A percentile compares a stretch with the other conserved stretches of the same genome.
These are phyloP conservation scores for Micoletzkya japonica DNA, from an alignment of 2,888 invertebrate species.

Conservation along the genomic window DNA sequence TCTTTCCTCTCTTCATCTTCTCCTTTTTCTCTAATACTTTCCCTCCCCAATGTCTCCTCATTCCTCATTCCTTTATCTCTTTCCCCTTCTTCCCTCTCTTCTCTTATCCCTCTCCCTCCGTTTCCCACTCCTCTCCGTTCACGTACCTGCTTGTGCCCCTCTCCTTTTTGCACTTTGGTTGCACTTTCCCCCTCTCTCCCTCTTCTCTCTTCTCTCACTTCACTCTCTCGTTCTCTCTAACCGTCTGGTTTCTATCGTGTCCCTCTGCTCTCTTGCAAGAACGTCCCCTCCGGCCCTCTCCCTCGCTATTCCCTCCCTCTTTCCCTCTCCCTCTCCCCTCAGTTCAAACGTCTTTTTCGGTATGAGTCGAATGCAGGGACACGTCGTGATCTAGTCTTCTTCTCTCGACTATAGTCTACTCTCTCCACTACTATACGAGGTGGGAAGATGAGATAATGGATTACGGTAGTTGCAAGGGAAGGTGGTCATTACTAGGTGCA, in stretches of 20 bases:
- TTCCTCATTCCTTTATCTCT: background rate
- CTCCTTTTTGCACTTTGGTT: slow-evolving; percentile 11
- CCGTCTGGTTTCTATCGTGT: background rate
- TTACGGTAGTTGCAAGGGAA: too few species aligned
- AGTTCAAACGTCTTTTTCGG: too few species aligned
- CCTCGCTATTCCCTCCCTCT: slow-evolving; percentile 8
- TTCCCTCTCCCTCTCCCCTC: background rate
- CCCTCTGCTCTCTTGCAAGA: background rate
- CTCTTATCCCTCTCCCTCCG: background rate
- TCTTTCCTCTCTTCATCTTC: background rate
- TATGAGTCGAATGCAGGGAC: too few species aligned
- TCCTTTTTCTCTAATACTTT: slow-evolving; percentile 1
- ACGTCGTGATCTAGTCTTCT: too few species aligned
- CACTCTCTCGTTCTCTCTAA: background rate
- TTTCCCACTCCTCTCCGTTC: background rate
- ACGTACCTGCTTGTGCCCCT: background rate
- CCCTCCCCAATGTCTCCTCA: background rate
- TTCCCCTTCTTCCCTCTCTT: background rate
- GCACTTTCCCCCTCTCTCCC: slow-evolving; percentile 11
- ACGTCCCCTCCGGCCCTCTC: background rate
- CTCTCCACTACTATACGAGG: too few species aligned
- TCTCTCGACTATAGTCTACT: too few species aligned
- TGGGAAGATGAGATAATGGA: too few species aligned
- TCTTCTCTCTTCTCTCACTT: background rate
- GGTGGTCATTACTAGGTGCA: too few species aligned